phyloP scores from a whole-genome alignment of 2,113 vertebrate genomes.

The Petroica traversi region DNA sequence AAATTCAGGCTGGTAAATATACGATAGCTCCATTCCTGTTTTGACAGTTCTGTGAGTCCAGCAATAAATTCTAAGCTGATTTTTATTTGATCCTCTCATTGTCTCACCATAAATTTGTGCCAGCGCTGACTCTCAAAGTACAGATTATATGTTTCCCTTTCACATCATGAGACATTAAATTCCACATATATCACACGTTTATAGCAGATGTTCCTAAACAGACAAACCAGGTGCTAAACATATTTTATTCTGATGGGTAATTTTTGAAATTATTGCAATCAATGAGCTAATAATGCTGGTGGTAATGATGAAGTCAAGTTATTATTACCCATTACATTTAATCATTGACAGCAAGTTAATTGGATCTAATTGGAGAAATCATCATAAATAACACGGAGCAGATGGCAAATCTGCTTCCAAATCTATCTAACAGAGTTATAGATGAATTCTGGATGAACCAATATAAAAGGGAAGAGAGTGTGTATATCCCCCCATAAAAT shows the following conservation, averaged over 20 bases:
- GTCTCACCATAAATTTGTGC: conserved; percentile 60
- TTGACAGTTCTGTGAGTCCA: conserved; percentile 45
- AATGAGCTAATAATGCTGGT: conserved; percentile 89
- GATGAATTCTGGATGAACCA: conserved; percentile 51
- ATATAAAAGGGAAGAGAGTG: not conserved
- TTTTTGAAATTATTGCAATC: conserved; percentile 95
- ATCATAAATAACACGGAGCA: conserved; percentile 85
- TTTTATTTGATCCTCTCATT: conserved; percentile 67
- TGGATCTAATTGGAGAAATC: conserved; percentile 90
- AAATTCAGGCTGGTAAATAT: conserved; percentile 3
- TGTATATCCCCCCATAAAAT: not conserved
- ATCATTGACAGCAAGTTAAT: conserved; percentile 91
- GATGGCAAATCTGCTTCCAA: conserved; percentile 79
- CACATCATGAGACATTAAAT: conserved; percentile 68
- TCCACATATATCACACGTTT: conserved; percentile 75
- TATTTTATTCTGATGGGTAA: conserved; percentile 86
- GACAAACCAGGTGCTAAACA: conserved; percentile 88
- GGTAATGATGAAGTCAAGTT: conserved; percentile 85
- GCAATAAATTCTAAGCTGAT: conserved; percentile 64
- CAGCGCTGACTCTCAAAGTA: conserved; percentile 61
- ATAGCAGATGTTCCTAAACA: conserved; percentile 79
- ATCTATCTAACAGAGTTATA: conserved; percentile 50
- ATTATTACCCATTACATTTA: conserved; percentile 89
- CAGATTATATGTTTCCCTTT: conserved; percentile 70
- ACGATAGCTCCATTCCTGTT: not conserved